Base-by-base conservation (phyloP, 2,888 invertebrate genomes). In the Mayetiola destructor region DNA sequence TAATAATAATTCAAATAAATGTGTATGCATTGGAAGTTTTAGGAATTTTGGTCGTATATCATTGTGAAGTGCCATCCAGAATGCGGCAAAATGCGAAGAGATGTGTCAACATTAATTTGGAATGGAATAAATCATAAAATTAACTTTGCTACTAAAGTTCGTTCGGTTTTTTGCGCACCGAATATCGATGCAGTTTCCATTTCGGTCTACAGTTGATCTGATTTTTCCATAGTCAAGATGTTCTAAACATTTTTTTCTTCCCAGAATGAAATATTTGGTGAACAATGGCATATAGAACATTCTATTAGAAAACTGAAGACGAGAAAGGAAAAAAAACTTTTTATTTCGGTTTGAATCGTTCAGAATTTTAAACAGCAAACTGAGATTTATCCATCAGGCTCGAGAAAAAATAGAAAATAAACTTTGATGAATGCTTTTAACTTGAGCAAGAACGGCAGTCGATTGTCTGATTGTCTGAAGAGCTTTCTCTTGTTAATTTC, bases 351-450 rank as follows among this genome's bases (percentile, higher is more conserved):
- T 48, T 23, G 48, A 48, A 48, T 27, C n/a, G 8, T 14, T 27
- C 27, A 27, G 48, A 48, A 48, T 48, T 48, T 48, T 27, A 27
- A 48, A 48, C n/a, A 48, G 23, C 27, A 48, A 48, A 48, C 27
- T n/a, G 48, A 48, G 27, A 48, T n/a, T 27, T 48, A 6, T 48
- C 27, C 39, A 18, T n/a, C 14, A 14, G 9, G 42, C 21, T 42
- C 23, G 14, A 12, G 2, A 21, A 12, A 5, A 27, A 27, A 23
- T n/a, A 14, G n/a, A n/a, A n/a, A n/a, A n/a, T n/a, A 14, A 48
- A 16, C 18, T 48, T 48, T n/a, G 27, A 48, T 48, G 27, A 48
- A 48, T 48, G 48, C 48, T 48, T 48, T 48, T n/a, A n/a, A n/a
- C n/a, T n/a, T 48, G 42, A 23, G 48, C 5, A 8, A 27, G 27